phyloP scores from a whole-genome alignment of 2,113 vertebrate genomes.

The Albula goreensis region DNA sequence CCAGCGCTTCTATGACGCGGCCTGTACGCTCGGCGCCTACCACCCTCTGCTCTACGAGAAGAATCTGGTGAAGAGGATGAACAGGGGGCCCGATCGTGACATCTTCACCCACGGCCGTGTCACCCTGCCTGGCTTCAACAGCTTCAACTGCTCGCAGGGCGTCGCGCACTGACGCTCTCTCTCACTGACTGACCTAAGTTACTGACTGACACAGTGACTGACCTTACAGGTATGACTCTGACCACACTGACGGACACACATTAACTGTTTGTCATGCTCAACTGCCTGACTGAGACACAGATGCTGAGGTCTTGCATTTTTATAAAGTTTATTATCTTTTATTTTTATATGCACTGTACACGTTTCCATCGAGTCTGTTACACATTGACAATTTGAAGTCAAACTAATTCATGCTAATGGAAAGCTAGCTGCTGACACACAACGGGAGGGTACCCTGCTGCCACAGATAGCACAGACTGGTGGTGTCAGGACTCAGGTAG shows the following conservation, averaged over 20 bases:
- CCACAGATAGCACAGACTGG: too few relatives aligned
- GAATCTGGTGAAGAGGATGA: slow-evolving; percentile 76
- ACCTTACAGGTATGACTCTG: background rate
- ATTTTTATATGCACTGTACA: background rate
- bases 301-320: too few relatives aligned
- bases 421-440: too few relatives aligned
- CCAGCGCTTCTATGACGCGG: slow-evolving; percentile 70
- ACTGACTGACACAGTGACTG: background rate
- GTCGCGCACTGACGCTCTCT: background rate
- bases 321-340: too few relatives aligned
- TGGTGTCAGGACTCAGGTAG: too few relatives aligned
- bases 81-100: slow-evolving; percentile 64
- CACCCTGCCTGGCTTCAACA: slow-evolving; percentile 66
- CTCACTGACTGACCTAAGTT: background rate
- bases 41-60: slow-evolving; percentile 79
- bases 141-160: slow-evolving; percentile 60
- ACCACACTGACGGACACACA: background rate
- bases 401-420: too few relatives aligned
- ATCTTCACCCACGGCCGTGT: slow-evolving; percentile 65
- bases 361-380: too few relatives aligned
- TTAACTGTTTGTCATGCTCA: background rate
- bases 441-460: too few relatives aligned
- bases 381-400: too few relatives aligned
- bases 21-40: slow-evolving; percentile 77
- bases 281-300: background rate